Base-by-base conservation (phyloP, 1,140 invertebrate genomes). In the Condylostylus longicornis region DNA sequence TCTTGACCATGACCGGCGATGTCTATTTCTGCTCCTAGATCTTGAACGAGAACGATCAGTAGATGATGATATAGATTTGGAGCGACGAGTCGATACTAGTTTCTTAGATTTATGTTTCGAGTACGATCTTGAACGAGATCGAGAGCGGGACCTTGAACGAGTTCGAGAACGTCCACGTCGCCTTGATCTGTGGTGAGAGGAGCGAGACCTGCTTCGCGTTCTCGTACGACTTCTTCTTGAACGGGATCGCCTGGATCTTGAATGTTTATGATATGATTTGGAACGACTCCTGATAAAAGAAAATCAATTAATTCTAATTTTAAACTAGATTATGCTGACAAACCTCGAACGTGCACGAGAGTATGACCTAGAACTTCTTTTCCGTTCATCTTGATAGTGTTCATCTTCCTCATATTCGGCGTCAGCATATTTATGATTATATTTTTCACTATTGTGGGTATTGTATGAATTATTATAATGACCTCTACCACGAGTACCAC, bases 1-100 rank as follows among this genome's bases (percentile, higher is more conserved):
- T 32, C 60, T 49, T 21, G 62, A 63, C 25, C 57, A 60, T 0
- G 62, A 65, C 5, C 61, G 66, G 39, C 53, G 62, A 29, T 43
- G 49, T 34, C 45, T 51, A 5, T 54, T 54, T n/a, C 37, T 35
- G 8, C 40, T 44, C 8, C 28, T 38, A 21, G 46, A 43, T 1
- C 49, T 46, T 0, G 67, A 69, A 5, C 62, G 47, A 0, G 66
- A 69, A 18, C 62, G 62, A 7, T 58, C 49, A 4, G 65, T 65
- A 0, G 55, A 56, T 2, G 50, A 46, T 1, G 59, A 58, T 9
- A 35, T 37, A 17, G 56, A 48, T 17, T 49, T 52, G 2, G 56
- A 59, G 5, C 56, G 46, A n/a, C 56, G 52, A 3, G 54, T 59
- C 0, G 53, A 59, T 9, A 51, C 53, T 25, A 59, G 30, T 31